These are phyloP conservation scores for Muschampia staudingeri DNA, from an alignment of 2,888 invertebrate genomes.

Conservation along the genomic window DNA sequence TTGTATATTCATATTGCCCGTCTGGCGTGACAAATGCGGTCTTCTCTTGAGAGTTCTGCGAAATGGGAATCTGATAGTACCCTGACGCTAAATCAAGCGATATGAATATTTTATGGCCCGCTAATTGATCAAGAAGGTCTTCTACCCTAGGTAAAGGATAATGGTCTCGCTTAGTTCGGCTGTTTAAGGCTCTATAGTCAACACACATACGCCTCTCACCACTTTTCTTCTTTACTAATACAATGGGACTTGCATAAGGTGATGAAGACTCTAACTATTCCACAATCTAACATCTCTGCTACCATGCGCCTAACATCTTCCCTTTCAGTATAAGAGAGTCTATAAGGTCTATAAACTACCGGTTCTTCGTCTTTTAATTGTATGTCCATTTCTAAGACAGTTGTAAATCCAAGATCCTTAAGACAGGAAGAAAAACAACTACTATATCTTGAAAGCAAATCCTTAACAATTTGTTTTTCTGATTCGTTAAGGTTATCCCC, in stretches of 20 bases:
- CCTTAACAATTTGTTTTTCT: not conserved
- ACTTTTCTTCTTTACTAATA: conserved; percentile 61
- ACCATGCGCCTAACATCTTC: conserved; percentile 42
- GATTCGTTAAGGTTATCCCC: not conserved
- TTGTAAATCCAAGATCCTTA: not conserved
- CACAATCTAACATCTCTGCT: conserved; percentile 56
- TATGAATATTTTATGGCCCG: conserved; percentile 24
- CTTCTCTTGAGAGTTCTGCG: conserved; percentile 51
- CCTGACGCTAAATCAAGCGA: conserved; percentile 39
- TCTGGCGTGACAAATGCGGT: conserved; percentile 58
- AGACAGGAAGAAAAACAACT: not conserved
- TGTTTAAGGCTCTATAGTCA: conserved; percentile 60
- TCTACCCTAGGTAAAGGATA: conserved; percentile 63
- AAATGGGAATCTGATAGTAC: conserved; percentile 64
- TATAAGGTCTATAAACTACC: conserved; percentile 58
- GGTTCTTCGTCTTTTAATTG: conserved; percentile 21
- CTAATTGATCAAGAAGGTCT: conserved; percentile 48
- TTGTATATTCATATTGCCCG: conserved; percentile 50
- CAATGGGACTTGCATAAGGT: conserved; percentile 63
- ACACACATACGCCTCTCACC: conserved; percentile 56
- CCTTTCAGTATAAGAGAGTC: conserved; percentile 55
- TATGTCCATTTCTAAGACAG: not conserved
- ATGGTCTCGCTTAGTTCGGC: conserved; percentile 56
- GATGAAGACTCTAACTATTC: conserved; percentile 57
- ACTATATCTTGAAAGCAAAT: not conserved